phyloP scores from a whole-genome alignment of 1,140 invertebrate species.

The Eciton burchellii region DNA sequence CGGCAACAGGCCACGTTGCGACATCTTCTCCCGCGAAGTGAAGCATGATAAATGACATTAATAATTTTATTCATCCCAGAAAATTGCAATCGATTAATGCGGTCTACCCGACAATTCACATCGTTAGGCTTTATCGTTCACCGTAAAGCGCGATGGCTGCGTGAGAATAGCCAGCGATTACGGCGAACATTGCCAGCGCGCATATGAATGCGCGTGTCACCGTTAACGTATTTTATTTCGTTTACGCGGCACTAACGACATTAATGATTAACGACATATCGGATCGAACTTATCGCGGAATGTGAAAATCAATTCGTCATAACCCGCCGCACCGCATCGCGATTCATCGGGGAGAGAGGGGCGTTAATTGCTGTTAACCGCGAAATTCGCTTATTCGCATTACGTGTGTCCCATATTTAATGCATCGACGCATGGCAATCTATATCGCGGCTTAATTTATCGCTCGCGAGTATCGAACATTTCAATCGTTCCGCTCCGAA shows the following conservation, averaged over 20 bases:
- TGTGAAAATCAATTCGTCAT: slow-evolving; percentile 51
- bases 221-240: slow-evolving; percentile 51
- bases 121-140: slow-evolving; percentile 45
- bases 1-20: background rate
- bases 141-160: background rate
- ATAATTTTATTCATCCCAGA: slow-evolving; percentile 30
- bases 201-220: slow-evolving; percentile 27
- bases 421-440: background rate
- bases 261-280: slow-evolving; percentile 40
- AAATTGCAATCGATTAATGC: slow-evolving; percentile 39
- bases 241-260: slow-evolving; percentile 50
- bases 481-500: background rate
- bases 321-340: slow-evolving; percentile 4
- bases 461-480: background rate
- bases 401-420: slow-evolving; percentile 22
- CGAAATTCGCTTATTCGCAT: slow-evolving; percentile 14
- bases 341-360: too few relatives aligned
- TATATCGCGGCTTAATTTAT: slow-evolving; percentile 10
- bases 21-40: background rate
- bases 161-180: slow-evolving; percentile 20
- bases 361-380: slow-evolving; percentile 41
- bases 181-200: background rate
- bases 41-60: slow-evolving; percentile 34
- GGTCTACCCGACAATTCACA: slow-evolving; percentile 11
- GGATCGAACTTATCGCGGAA: slow-evolving; percentile 48